These are phyloP conservation scores for Acanthopagrus latus DNA, from an alignment of 2,797 vertebrate genomes.

Conservation along the genomic window DNA sequence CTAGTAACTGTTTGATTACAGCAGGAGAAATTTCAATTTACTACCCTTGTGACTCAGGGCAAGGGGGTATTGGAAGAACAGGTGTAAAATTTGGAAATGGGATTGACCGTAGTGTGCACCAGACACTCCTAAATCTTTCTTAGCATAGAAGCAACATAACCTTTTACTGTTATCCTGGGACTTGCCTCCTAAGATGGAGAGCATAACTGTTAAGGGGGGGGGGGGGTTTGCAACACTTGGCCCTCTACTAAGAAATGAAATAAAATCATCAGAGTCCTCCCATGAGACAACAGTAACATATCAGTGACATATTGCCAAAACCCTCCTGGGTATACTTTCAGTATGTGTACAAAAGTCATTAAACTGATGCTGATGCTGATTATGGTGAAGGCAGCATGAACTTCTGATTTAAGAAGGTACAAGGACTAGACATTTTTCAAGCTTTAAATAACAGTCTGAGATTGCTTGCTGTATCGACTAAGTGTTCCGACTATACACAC, in stretches of 20 bases:
- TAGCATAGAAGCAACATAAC: conserved; percentile 14
- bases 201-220: neutral
- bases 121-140: neutral
- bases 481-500: neutral
- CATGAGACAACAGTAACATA: conserved; percentile 33
- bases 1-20: too few relatives aligned
- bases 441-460: neutral
- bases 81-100: too few relatives aligned
- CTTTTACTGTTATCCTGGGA: conserved; percentile 14
- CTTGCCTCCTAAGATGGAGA: neutral
- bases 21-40: too few relatives aligned
- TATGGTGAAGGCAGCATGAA: conserved; percentile 16
- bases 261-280: conserved; percentile 37
- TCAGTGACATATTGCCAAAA: conserved; percentile 15
- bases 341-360: conserved; percentile 25
- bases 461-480: neutral
- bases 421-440: conserved; percentile 1
- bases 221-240: neutral
- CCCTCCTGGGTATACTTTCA: conserved; percentile 13
- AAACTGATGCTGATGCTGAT: conserved; percentile 12
- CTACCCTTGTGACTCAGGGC: too few relatives aligned
- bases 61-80: too few relatives aligned
- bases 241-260: conserved; percentile 18
- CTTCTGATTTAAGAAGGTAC: conserved; percentile 14
- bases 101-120: neutral